Base-by-base conservation (phyloP, 2,113 vertebrate species). In the Todiramphus chloris region DNA sequence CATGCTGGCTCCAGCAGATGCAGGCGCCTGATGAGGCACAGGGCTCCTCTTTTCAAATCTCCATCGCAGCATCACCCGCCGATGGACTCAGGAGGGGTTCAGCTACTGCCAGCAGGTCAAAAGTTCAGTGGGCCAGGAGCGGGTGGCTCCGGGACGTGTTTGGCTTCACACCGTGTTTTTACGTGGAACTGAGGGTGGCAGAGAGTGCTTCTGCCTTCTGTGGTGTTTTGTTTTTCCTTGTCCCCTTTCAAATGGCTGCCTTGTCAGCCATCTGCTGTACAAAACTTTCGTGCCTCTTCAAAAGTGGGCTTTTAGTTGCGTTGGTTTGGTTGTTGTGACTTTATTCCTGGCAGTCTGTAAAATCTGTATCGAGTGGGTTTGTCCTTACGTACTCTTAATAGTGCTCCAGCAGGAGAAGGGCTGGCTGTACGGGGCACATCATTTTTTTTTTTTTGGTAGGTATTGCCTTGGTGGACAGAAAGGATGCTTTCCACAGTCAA, bases 71-170 rank as follows among this genome's bases (percentile, higher is more conserved):
- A 83, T 84, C 64, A 33, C 43, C 31, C 24, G 46, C 79, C 62
- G 28, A 83, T 83, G 94, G 69, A 11, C 94, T 92, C 58, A 24
- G 91, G 93, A 93, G 93, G 93, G 93, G 87, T 90, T 96, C 94
- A 88, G 93, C 94, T 53, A 75, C 90, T 1, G 81, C 85, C 94
- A 96, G 53, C 67, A 12, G 97, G 97, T 98, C 97, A 97, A 93
- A 98, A 98, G 97, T 97, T 98, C 97, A 98, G 93, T 94, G 97
- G 93, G 94, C 92, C 96, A 95, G 88, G 55, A 88, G 67, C 77
- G 88, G 90, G 87, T 86, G 91, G 91, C 48, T 75, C n/a, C 5
- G 4, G 80, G 83, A 94, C 0, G 13, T 14, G 13, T 79, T 84
- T 2, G 8, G 87, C 88, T 67, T 78, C 84, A 75, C 7, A 53